Conservation (phyloP, 2,113 vertebrate genomes). For the Lampris incognitus region DNA sequence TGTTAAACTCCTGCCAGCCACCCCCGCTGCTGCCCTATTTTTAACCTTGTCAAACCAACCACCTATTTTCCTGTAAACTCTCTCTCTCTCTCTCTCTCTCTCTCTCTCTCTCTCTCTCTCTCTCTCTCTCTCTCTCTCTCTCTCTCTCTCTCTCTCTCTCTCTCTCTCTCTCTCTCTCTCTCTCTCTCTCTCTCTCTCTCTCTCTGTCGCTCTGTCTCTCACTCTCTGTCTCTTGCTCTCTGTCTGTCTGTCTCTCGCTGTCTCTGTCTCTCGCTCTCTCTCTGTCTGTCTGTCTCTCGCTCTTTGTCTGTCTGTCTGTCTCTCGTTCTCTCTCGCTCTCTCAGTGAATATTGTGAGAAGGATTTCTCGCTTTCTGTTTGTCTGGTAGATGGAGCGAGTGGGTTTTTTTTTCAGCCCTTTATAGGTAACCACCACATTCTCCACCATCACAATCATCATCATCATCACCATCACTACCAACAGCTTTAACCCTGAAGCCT, state of each 20-base stretch:
- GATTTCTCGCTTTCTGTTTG: background rate
- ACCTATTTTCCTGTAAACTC: slow-evolving; percentile 7
- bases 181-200: background rate
- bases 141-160: background rate
- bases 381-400: background rate
- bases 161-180: background rate
- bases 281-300: background rate
- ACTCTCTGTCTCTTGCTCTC: background rate
- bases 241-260: background rate
- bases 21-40: slow-evolving; percentile 1
- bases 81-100: background rate
- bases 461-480: background rate
- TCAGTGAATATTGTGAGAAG: background rate
- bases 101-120: background rate
- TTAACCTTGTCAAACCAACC: slow-evolving; percentile 6
- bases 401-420: background rate
- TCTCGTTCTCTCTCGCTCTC: background rate
- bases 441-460: background rate
- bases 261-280: background rate
- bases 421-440: background rate
- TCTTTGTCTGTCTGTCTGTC: background rate
- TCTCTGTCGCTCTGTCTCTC: no score
- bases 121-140: no score
- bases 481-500: slow-evolving; percentile 21
- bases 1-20: background rate